A percentile compares a stretch with the other conserved stretches of the same genome.
Conservation (phyloP, 2,797 vertebrate genomes). For the Danio tinwini region DNA sequence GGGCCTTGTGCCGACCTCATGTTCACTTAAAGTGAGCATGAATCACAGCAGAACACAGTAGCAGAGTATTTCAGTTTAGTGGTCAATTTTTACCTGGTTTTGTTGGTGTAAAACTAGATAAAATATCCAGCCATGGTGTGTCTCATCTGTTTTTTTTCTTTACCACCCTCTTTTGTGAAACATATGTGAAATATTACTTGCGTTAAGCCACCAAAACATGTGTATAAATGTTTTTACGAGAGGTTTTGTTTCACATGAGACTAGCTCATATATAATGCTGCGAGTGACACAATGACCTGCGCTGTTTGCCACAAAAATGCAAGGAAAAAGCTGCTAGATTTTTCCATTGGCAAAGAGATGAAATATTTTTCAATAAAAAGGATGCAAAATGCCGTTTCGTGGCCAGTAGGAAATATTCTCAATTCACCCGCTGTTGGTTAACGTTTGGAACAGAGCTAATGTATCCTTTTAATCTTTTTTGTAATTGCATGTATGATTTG, state of each 20-base stretch:
- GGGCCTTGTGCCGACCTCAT: constrained; percentile 4
- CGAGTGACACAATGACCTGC: constrained; percentile 21
- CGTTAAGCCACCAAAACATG: constrained; percentile 22
- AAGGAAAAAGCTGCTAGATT: constrained; percentile 26
- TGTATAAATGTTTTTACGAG: constrained; percentile 34
- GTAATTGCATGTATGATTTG: background rate
- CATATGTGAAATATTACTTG: constrained; percentile 30
- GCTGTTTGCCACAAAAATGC: constrained; percentile 37
- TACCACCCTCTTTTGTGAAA: constrained; percentile 9
- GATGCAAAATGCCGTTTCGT: background rate
- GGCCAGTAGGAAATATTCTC: constrained; percentile 24
- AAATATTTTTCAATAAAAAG: constrained; percentile 24
- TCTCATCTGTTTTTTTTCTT: background rate
- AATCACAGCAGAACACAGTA: background rate
- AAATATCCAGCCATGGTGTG: background rate
- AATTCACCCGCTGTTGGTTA: background rate
- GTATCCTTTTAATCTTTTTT: background rate
- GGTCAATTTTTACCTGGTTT: background rate
- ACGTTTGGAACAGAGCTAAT: background rate
- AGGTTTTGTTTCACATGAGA: constrained; percentile 32
- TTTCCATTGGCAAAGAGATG: constrained; percentile 31
- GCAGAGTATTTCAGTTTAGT: background rate
- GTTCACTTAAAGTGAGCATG: constrained; percentile 1
- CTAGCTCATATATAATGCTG: constrained; percentile 28
- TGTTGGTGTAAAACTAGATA: background rate